Evolutionary conservation across 2,113 vertebrate species (phyloP), one percentile per base, ranked within the genome.

Genomic region (Lasiurus cinereus): DNA sequence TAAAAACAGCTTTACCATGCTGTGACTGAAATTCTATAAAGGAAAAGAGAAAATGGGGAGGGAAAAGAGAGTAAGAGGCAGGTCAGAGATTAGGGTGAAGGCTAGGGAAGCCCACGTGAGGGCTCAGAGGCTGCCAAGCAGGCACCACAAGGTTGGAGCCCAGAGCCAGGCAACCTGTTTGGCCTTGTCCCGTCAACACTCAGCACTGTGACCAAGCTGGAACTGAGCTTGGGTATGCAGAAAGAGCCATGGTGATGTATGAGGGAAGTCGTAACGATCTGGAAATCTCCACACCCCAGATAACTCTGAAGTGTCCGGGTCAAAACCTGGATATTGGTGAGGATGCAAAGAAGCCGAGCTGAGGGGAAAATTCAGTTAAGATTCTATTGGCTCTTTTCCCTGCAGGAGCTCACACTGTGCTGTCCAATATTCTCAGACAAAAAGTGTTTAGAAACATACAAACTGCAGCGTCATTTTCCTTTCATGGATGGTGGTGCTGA

Each of bases 201-300:
- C 69, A 36, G 29, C 31, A 50, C 22, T 29, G 33, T 74, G 29
- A 64, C 70, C 83, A 52, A 73, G 64, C 12, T 54, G 62, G 78
- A 73, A 72, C 0, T 74, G 73, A 91, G 73, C 67, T 96, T 54
- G 24, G 66, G n/a, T 62, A 50, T 64, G 19, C 93, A 90, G 72
- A 77, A 88, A 82, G 90, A 88, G 24, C 31, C 67, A 83, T 64
- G 84, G 11, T 70, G 36, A 48, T 90, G 22, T 72, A 64, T 56
- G 43, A 94, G 13, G 72, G 29, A 80, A 77, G 46, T 72, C 54
- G 74, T 9, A 67, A 56, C 56, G 39, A 69, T 95, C 46, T 72
- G 59, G 69, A 84, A 66, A 69, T 88, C 54, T 73, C 73, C 31
- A n/a, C 27, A 33, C 54, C 18, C 27, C 29, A 82, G 56, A 33